Base-by-base conservation (phyloP, 1,140 invertebrate species). In the Holcopasites calliopsidis region DNA sequence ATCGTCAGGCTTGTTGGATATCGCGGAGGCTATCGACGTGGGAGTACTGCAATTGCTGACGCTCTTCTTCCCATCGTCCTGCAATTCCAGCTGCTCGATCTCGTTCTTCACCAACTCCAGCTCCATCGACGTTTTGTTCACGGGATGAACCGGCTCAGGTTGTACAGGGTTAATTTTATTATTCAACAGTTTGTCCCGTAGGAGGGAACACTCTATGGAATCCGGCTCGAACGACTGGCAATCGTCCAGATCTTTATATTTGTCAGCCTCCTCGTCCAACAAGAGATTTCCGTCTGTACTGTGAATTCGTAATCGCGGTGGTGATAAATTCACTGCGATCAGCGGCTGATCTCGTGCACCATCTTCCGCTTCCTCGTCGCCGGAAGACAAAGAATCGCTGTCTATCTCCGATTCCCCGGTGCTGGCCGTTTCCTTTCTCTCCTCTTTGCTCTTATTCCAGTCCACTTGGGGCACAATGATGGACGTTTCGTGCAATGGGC, bases 401-500 rank as follows among this genome's bases (percentile, higher is more conserved):
- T 94, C 94, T 62, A 93, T 92, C 71, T 94, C 93, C 0, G 91
- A 91, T 44, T 92, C 92, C 4, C 90, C 89, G 4, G 85, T 77
- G n/a, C 78, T 88, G 18, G 72, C 79, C 11, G 76, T 73, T 7
- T 83, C 76, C n/a, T 85, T 62, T 52, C 91, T 61, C 28, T 88
- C 83, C 47, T 89, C 83, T 52, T 91, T 93, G 47, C 85, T 89
- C 28, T 89, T 90, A 18, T 77, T 86, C 94, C 94, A 95, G 23
- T 94, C 92, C 26, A 95, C 93, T 69, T 94, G 92, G 0, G 94
- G 94, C 0, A 95, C 94, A 38, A 94, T 90, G 23, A 94, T 94
- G 0, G 92, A 92, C 0, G 93, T 94, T 86, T 95, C 94, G 65
- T 95, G 93, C 0, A 93, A 86, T 1, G 94, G 94, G 88, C 93